Base-by-base conservation (phyloP, 2,113 vertebrate species). In the Peromyscus maniculatus region DNA sequence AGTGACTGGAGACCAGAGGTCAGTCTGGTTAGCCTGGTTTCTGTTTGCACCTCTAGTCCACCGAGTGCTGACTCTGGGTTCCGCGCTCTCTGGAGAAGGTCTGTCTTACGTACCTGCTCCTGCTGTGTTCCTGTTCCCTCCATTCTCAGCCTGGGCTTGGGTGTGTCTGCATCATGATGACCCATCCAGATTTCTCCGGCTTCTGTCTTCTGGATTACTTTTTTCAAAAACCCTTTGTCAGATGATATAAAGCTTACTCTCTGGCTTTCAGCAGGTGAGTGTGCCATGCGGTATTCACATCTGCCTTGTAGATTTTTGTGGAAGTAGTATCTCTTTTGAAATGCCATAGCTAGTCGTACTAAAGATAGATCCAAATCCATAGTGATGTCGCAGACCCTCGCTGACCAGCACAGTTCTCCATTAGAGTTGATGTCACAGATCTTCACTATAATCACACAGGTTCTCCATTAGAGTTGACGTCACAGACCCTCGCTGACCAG, bases 251-350 rank as follows among this genome's bases (percentile, higher is more conserved):
- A 79, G 66, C 31, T 33, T 2, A 10, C 49, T 72, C 6, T 46
- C 9, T 71, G 43, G 33, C 71, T 2, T 90, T 78, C 36, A 31
- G 24, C 75, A 89, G 78, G 26, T 36, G 33, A 52, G 13, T 3
- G 59, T 66, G 7, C 36, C 31, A 17, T 33, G 21, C 3, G 4
- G 15, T 28, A 1, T 74, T n/a, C 59, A 31, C 12, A 0, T 39
- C 96, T 89, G 28, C 79, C 74, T 10, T 77, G 36, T 11, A 94
- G 39, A 55, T 71, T 78, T 94, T 77, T 91, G 28, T 46, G 87
- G 72, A 91, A 67, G 6, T 33, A 69, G 22, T 78, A 3, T 36
- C 15, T 59, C 39, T 64, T 62, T 79, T 83, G 21, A 57, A 55
- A 43, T 39, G 59, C 39, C 43, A 22, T 84, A 33, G 36, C 8